phyloP scores from a whole-genome alignment of 2,113 vertebrate genomes.

The Castor canadensis region DNA sequence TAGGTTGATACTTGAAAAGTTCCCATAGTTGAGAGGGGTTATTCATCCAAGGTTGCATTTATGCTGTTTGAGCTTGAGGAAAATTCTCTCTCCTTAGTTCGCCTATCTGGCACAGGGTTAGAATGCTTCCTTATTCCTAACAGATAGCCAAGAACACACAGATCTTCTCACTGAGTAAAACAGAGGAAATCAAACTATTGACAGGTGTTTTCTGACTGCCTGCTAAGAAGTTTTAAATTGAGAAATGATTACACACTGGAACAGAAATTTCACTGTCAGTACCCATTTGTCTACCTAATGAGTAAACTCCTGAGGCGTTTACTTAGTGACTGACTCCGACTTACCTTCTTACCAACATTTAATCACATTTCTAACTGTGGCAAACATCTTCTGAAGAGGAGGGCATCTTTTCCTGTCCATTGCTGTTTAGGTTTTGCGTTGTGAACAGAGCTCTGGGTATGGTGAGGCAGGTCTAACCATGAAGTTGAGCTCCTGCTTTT shows the following conservation, averaged over 20 bases:
- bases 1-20: neutral
- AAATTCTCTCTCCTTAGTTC: neutral
- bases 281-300: neutral
- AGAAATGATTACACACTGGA: neutral
- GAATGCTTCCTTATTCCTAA: neutral
- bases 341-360: neutral
- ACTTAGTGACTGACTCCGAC: neutral
- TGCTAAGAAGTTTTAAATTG: neutral
- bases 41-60: neutral
- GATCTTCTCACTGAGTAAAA: neutral
- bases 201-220: neutral
- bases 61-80: neutral
- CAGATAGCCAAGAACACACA: neutral
- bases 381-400: neutral
- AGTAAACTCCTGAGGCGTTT: neutral
- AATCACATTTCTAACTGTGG: constrained; percentile 13
- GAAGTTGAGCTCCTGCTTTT: neutral
- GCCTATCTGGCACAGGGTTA: neutral
- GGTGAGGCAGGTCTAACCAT: neutral
- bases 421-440: neutral
- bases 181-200: neutral
- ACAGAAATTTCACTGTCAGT: neutral
- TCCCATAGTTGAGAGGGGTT: neutral
- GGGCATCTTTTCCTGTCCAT: neutral
- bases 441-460: neutral